Evolutionary conservation across 2,113 vertebrate species (phyloP).

Genomic region (Podocnemis expansa): DNA sequence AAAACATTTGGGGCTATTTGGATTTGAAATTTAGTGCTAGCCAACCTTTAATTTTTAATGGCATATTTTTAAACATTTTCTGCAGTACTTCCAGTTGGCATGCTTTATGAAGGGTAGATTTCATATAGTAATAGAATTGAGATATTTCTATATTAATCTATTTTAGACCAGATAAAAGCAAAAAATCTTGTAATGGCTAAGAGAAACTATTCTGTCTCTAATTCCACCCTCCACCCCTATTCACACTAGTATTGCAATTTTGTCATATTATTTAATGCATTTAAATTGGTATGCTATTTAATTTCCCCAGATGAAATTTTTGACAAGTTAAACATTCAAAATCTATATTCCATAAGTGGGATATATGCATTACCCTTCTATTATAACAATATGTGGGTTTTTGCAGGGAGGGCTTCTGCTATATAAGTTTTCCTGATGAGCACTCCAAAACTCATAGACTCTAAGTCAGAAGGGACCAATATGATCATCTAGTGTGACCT

Average conservation of each 20-base stretch:
- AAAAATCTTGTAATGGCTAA: not conserved
- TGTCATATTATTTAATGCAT: not conserved
- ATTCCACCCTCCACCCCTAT: too few species aligned
- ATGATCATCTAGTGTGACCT: too few species aligned
- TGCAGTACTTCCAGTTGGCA: not conserved
- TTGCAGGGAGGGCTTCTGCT: not conserved
- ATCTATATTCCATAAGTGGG: not conserved
- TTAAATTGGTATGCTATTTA: not conserved
- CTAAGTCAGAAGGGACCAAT: too few species aligned
- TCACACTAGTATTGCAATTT: not conserved
- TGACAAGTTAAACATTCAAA: not conserved
- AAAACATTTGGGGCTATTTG: not conserved
- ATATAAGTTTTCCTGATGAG: accelerated
- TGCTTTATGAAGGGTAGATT: not conserved
- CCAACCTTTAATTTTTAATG: not conserved
- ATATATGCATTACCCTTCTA: not conserved
- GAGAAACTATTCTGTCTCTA: not conserved
- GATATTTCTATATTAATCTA: not conserved
- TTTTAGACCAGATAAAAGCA: not conserved
- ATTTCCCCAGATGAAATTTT: not conserved
- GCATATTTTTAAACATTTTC: not conserved
- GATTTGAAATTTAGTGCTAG: not conserved
- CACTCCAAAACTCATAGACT: not conserved
- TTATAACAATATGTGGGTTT: not conserved
- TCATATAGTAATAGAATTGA: not conserved